Base-by-base conservation (phyloP, 1,140 invertebrate genomes). In the Riptortus pedestris region DNA sequence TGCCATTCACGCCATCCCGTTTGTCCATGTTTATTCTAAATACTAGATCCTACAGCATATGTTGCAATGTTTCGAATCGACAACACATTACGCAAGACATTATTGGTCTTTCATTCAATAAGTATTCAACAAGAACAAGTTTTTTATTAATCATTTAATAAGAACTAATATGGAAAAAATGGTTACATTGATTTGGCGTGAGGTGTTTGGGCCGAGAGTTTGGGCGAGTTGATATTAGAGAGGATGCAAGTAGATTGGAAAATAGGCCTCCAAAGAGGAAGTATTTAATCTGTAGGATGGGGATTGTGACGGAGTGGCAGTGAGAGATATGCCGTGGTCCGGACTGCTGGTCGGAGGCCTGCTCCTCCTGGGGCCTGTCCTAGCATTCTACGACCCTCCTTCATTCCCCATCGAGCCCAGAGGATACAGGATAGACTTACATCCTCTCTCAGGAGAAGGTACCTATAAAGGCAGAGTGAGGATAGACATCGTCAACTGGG, bases 401-500 rank as follows among this genome's bases (percentile, higher is more conserved):
- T 29, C 58, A 12, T 33, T 31, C 33, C 31, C 60, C 4, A 47
- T 71, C 16, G 45, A 67, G 2, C 70, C 70, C 0, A 61, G 62
- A 26, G 70, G 70, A 7, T 71, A 71, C 48, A 60, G 68, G 20
- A 27, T 71, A 9, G 69, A 71, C 38, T 47, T 71, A 3, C 65
- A 69, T 14, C 69, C 70, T 0, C 64, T 68, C 51, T 66, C 68
- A 2, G 69, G 66, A 18, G 70, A 71, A 38, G 67, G 67, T 0
- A 66, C 69, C 11, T 71, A 68, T 52, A 70, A 69, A 64, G 70
- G 70, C 11, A 65, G 69, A 31, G 69, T 71, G 1, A 27, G 64
- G 7, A 69, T 69, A 18, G 68, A 69, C 45, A 62, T 69, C 33
- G 62, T 67, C 20, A 62, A 62, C 33, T n/a, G 65, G 33, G 65